phyloP scores from a whole-genome alignment of 2,888 invertebrate genomes.

The Glyphotaelius pellucidus region DNA sequence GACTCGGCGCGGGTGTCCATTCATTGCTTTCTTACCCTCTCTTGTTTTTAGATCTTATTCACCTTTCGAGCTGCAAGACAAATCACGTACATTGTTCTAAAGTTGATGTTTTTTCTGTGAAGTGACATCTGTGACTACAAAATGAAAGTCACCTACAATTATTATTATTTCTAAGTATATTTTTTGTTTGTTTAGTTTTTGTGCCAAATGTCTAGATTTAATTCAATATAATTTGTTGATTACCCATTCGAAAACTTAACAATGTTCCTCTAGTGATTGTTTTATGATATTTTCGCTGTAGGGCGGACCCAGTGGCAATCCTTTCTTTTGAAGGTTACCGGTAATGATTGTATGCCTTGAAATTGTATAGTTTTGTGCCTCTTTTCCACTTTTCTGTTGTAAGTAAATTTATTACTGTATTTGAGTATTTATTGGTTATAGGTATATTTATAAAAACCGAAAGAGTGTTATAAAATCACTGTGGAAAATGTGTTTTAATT shows the following conservation, averaged over 20 bases:
- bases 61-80: neutral
- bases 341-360: neutral
- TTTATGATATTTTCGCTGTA: neutral
- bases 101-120: neutral
- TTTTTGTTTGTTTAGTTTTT: constrained; percentile 13
- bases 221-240: constrained; percentile 18
- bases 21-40: neutral
- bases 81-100: neutral
- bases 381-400: neutral
- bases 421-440: neutral
- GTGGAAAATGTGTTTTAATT: neutral
- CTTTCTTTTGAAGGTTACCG: neutral
- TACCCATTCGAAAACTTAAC: neutral
- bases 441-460: neutral
- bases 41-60: neutral
- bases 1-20: neutral
- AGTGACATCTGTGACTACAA: neutral
- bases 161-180: neutral
- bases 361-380: neutral
- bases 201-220: constrained; percentile 39
- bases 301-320: neutral
- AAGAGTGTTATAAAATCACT: neutral
- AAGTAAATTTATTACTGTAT: neutral
- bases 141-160: neutral
- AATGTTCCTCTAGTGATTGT: neutral